phyloP scores from a whole-genome alignment of 2,888 invertebrate genomes.

The Leptothorax acervorum region DNA sequence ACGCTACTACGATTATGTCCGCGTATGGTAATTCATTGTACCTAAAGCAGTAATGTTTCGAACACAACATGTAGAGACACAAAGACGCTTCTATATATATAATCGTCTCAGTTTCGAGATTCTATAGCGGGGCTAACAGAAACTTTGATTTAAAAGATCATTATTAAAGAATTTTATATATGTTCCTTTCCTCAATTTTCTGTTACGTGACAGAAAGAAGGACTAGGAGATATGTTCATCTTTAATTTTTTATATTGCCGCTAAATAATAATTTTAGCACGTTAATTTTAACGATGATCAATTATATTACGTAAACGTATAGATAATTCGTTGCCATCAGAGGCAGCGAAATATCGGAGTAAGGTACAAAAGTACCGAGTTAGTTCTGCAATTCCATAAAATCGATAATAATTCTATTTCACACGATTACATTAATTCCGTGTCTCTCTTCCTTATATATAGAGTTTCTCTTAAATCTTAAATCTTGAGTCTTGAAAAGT shows the following conservation, averaged over 20 bases:
- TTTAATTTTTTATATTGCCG: not conserved
- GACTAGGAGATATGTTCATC: not conserved
- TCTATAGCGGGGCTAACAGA: not conserved
- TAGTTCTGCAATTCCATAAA: not conserved
- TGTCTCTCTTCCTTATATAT: not conserved
- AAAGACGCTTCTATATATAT: not conserved
- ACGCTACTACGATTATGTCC: conserved; percentile 42
- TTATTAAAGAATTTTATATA: not conserved
- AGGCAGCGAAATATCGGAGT: not conserved
- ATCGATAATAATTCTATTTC: not conserved
- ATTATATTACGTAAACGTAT: not conserved
- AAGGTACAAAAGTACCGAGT: not conserved
- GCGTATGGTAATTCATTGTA: conserved; percentile 23
- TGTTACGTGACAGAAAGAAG: too few relatives aligned
- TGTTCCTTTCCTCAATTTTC: too few relatives aligned
- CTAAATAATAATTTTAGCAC: not conserved
- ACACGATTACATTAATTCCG: not conserved
- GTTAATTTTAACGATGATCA: not conserved
- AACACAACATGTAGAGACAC: not conserved
- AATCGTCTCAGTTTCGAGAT: not conserved
- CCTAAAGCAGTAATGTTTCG: not conserved
- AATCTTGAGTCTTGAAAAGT: not conserved
- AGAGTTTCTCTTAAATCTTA: not conserved
- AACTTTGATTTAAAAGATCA: not conserved
- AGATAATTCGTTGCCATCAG: not conserved